These are phyloP conservation scores for Ambastaia sidthimunki DNA, from an alignment of 2,797 vertebrate species.

Conservation along the genomic window DNA sequence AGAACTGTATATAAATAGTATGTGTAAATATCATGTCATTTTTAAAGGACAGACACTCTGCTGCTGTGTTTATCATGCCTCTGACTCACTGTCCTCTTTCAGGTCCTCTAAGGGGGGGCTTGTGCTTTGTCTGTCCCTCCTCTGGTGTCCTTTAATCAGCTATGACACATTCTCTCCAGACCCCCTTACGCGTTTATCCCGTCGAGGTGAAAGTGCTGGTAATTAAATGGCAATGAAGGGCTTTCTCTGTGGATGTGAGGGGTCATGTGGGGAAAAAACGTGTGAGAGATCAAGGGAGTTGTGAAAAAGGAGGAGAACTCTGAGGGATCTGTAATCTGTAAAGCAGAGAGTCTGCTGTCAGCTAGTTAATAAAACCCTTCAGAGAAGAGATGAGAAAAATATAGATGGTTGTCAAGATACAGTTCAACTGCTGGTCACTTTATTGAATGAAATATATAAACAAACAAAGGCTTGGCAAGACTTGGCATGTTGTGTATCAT, in stretches of 20 bases:
- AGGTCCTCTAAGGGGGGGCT: conserved; percentile 42
- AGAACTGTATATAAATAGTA: conserved; percentile 6
- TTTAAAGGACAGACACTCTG: neutral
- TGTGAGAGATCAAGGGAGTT: conserved; percentile 17
- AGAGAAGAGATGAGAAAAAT: neutral
- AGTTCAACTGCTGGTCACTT: too few relatives aligned
- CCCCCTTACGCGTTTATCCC: conserved; percentile 54
- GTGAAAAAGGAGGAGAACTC: conserved; percentile 1
- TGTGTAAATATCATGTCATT: neutral
- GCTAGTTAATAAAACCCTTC: neutral
- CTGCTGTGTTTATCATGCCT: conserved; percentile 24
- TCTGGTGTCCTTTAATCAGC: conserved; percentile 35
- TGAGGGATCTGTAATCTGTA: neutral
- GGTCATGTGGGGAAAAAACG: conserved; percentile 19
- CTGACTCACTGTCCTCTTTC: conserved; percentile 44
- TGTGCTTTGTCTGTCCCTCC: conserved; percentile 18
- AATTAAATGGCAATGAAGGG: conserved; percentile 61
- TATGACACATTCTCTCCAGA: conserved; percentile 49
- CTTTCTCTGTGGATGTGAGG: conserved; percentile 42
- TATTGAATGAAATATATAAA: too few relatives aligned
- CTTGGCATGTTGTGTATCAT: neutral
- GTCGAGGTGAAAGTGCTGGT: conserved; percentile 46
- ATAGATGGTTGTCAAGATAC: too few relatives aligned
- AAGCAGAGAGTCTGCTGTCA: neutral
- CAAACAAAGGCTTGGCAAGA: too few relatives aligned